Evolutionary conservation across 2,888 invertebrate species (phyloP).

Genomic region (Sinhomidia bicolor): DNA sequence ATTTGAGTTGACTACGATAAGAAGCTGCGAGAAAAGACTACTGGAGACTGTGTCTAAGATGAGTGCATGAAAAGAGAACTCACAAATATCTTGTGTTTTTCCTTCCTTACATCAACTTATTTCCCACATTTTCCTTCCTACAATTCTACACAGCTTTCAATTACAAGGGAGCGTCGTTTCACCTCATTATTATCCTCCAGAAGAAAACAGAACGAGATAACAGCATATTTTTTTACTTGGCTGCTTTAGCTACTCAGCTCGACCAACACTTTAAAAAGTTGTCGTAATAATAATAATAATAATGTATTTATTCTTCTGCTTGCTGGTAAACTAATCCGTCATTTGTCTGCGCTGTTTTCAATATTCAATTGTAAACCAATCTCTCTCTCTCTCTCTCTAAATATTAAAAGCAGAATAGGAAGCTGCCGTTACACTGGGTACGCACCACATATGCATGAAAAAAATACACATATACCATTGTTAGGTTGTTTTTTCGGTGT

Average conservation of each 20-base stretch:
- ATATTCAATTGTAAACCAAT: not conserved
- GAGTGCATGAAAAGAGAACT: not conserved
- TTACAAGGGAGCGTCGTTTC: not conserved
- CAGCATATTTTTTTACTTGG: not conserved
- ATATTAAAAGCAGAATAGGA: not conserved
- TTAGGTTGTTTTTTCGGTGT: not conserved
- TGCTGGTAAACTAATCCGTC: no score
- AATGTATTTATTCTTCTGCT: no score
- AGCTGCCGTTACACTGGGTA: not conserved
- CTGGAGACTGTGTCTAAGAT: no score
- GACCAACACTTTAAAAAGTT: no score
- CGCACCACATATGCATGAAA: not conserved
- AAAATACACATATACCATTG: not conserved
- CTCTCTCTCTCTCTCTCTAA: no score
- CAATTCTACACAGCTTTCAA: not conserved
- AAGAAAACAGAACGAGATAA: not conserved
- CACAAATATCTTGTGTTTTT: not conserved
- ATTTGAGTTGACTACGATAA: not conserved
- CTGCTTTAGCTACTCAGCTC: no score
- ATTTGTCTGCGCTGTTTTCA: not conserved
- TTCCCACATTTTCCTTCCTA: not conserved
- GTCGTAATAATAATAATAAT: no score
- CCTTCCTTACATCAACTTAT: not conserved
- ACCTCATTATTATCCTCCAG: not conserved
- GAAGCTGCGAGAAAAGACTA: not conserved